Conservation (phyloP, 1,140 invertebrate genomes). For the Marisa cornuarietis region DNA sequence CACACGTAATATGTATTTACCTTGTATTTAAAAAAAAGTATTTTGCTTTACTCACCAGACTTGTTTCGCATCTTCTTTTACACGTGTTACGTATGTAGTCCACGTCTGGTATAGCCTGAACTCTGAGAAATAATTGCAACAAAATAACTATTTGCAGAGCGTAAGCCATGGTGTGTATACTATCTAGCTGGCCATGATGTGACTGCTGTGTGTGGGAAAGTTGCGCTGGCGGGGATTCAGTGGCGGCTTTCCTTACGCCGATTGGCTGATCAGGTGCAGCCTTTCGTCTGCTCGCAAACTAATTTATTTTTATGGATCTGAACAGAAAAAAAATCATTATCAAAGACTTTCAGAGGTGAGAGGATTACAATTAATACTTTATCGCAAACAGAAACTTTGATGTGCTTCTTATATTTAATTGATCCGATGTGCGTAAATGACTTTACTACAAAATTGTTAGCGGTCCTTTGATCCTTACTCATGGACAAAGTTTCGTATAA, state of each 20-base stretch:
- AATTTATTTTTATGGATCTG: background rate
- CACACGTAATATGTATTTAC: no score
- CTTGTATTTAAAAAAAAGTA: no score
- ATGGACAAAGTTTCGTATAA: no score
- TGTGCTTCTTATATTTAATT: no score
- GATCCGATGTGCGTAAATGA: no score
- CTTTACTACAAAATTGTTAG: no score
- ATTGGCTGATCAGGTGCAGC: slow-evolving; percentile 15
- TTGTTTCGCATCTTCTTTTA: slow-evolving; percentile 25
- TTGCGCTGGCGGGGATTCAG: slow-evolving; percentile 5
- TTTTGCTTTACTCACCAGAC: slow-evolving; percentile 24
- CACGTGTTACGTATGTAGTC: slow-evolving; percentile 24
- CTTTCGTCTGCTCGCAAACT: slow-evolving; percentile 25
- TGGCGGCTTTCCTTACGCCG: slow-evolving; percentile 5
- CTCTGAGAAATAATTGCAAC: slow-evolving; percentile 15
- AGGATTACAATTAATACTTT: background rate
- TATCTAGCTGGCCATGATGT: slow-evolving; percentile 31
- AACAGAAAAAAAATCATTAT: background rate
- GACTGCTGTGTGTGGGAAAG: slow-evolving; percentile 28
- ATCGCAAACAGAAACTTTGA: no score
- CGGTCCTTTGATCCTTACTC: no score
- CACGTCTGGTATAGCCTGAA: slow-evolving; percentile 16
- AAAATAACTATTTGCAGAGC: slow-evolving; percentile 16
- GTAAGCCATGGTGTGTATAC: slow-evolving; percentile 18
- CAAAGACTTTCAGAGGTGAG: background rate